phyloP scores from a whole-genome alignment of 2,888 invertebrate genomes.

The Osmoderma eremita region DNA sequence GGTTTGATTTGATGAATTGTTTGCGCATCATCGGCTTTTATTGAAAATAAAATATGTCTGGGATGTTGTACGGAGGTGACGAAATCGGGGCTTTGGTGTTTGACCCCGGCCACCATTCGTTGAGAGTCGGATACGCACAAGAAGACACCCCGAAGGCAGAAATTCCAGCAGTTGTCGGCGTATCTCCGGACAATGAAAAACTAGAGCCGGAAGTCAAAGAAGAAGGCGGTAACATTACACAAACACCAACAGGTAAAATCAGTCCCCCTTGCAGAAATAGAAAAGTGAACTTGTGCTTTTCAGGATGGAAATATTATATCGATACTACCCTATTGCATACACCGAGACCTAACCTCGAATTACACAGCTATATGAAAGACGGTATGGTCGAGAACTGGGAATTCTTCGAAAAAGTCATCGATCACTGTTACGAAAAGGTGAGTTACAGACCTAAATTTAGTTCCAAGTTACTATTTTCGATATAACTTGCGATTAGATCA shows the following conservation, averaged over 20 bases:
- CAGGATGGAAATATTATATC: constrained; percentile 79
- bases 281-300: constrained; percentile 43
- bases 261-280: not conserved
- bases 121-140: constrained; percentile 93
- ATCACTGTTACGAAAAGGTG: constrained; percentile 91
- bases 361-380: constrained; percentile 94
- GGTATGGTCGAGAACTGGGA: constrained; percentile 99
- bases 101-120: constrained; percentile 92
- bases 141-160: constrained; percentile 99
- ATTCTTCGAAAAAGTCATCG: constrained; percentile 94
- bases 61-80: constrained; percentile 92
- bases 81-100: constrained; percentile 99
- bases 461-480: not conserved
- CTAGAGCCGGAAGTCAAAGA: constrained; percentile 81
- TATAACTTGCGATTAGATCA: constrained; percentile 67
- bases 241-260: constrained; percentile 52
- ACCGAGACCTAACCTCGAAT: constrained; percentile 89
- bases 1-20: no score
- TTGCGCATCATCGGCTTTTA: no score
- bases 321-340: constrained; percentile 94
- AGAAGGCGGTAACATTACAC: constrained; percentile 67
- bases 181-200: constrained; percentile 77
- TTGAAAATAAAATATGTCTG: constrained; percentile 61
- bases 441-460: not conserved
- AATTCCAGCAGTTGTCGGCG: constrained; percentile 92